A percentile compares a stretch with the other conserved stretches of the same genome.
phyloP scores from a whole-genome alignment of 2,797 vertebrate genomes.

The Anisognathus igniventris region DNA sequence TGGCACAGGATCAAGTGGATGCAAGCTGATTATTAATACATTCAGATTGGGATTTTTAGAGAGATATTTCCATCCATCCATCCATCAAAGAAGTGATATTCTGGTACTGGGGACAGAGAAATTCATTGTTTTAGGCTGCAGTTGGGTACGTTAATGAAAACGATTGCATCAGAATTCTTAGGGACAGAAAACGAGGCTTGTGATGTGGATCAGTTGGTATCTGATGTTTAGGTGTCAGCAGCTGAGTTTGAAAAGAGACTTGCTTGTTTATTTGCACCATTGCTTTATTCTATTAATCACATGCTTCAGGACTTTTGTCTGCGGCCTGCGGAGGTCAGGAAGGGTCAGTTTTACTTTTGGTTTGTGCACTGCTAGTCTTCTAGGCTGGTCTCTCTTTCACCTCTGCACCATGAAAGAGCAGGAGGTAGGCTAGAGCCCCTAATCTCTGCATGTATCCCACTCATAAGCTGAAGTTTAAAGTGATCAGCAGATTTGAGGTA shows the following conservation, averaged over 20 bases:
- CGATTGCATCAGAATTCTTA: conserved; percentile 16
- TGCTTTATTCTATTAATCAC: conserved; percentile 64
- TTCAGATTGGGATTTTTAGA: conserved; percentile 13
- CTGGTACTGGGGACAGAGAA: neutral
- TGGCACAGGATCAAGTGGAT: neutral
- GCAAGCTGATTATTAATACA: neutral
- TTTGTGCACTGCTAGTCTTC: conserved; percentile 46
- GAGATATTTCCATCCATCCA: neutral
- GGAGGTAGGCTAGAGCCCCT: neutral
- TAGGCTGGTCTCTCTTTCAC: conserved; percentile 34
- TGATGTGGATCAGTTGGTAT: conserved; percentile 60
- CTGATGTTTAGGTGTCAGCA: conserved; percentile 67
- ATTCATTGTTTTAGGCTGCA: neutral
- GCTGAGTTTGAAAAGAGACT: conserved; percentile 64
- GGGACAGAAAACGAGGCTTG: conserved; percentile 57
- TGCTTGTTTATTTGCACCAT: conserved; percentile 54
- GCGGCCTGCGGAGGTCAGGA: conserved; percentile 26
- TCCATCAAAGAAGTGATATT: neutral
- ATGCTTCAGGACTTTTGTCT: conserved; percentile 62
- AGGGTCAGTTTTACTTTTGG: conserved; percentile 53
- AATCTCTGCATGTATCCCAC: neutral
- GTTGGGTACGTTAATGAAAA: neutral
- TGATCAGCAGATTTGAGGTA: neutral
- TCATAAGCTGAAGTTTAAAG: neutral
- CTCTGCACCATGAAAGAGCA: conserved; percentile 6